A percentile compares a stretch with the other conserved stretches of the same genome.
Conservation (phyloP, 92 coral and sea anemone genomes). For the Porites rus region DNA sequence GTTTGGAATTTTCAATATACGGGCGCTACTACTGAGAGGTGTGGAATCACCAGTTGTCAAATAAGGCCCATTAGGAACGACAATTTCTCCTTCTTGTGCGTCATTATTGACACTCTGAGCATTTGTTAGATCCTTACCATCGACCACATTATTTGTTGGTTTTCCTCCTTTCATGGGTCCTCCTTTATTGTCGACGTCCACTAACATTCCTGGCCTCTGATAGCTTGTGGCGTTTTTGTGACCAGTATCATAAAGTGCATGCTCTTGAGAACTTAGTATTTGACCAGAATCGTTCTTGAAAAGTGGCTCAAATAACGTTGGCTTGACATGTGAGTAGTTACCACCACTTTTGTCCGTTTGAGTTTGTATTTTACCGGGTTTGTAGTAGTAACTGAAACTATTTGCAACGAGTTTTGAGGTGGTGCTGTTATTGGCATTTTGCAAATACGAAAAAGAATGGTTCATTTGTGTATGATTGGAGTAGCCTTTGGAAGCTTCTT, state of each 20-base stretch:
- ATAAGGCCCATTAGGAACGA: neutral
- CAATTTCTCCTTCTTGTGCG: neutral
- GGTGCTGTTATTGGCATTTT: neutral
- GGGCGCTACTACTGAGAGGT: neutral
- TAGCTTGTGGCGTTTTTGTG: no score
- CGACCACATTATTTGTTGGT: neutral
- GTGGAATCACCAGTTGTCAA: neutral
- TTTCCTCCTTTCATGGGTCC: neutral
- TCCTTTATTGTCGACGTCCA: neutral
- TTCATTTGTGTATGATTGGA: neutral
- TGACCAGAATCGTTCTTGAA: neutral
- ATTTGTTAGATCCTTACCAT: neutral
- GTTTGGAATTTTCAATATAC: neutral
- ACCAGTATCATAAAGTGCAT: no score
- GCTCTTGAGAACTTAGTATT: no score
- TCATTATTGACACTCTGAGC: neutral
- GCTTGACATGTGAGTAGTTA: neutral
- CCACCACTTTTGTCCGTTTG: neutral
- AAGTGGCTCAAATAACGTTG: neutral
- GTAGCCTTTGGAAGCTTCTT: constrained; percentile 11
- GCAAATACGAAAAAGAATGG: neutral
- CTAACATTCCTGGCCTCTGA: neutral
- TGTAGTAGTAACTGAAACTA: neutral
- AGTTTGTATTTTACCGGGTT: neutral
- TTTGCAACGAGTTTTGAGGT: neutral